Conservation (phyloP, 1,140 invertebrate genomes). For the Orchesella cincta region DNA sequence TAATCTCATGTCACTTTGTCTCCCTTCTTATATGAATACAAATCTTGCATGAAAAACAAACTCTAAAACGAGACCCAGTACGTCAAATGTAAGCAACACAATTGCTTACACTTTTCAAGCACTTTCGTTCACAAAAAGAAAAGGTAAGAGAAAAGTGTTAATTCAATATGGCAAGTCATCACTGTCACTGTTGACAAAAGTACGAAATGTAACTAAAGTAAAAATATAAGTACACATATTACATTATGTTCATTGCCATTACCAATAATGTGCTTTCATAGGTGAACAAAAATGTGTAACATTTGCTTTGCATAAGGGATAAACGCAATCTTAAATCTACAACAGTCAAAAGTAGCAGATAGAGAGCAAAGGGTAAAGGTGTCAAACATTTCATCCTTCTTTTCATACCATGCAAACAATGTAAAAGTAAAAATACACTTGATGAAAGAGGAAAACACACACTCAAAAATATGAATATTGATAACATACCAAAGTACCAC, state of each 20-base stretch:
- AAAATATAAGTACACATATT: too few relatives aligned
- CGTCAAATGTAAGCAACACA: not conserved
- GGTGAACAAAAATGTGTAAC: too few relatives aligned
- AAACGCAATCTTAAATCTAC: not conserved
- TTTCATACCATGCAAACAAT: too few relatives aligned
- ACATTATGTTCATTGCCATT: too few relatives aligned
- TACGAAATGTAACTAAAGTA: too few relatives aligned
- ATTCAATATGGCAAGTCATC: constrained; percentile 23
- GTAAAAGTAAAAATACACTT: too few relatives aligned
- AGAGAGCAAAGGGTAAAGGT: constrained; percentile 28
- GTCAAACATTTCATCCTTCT: constrained; percentile 24
- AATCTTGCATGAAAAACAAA: constrained; percentile 4
- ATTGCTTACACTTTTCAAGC: constrained; percentile 4
- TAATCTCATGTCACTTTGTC: not conserved
- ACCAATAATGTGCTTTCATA: too few relatives aligned
- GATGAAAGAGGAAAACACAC: too few relatives aligned
- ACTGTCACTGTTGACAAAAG: constrained; percentile 19
- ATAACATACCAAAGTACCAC: too few relatives aligned
- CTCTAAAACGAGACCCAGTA: not conserved
- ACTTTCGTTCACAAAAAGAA: not conserved
- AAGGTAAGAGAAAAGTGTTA: not conserved
- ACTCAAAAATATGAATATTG: too few relatives aligned
- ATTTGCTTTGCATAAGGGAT: too few relatives aligned
- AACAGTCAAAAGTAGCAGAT: constrained; percentile 16
- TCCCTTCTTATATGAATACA: not conserved